phyloP scores from a whole-genome alignment of 2,888 invertebrate genomes.

The Anoplius nigerrimus region DNA sequence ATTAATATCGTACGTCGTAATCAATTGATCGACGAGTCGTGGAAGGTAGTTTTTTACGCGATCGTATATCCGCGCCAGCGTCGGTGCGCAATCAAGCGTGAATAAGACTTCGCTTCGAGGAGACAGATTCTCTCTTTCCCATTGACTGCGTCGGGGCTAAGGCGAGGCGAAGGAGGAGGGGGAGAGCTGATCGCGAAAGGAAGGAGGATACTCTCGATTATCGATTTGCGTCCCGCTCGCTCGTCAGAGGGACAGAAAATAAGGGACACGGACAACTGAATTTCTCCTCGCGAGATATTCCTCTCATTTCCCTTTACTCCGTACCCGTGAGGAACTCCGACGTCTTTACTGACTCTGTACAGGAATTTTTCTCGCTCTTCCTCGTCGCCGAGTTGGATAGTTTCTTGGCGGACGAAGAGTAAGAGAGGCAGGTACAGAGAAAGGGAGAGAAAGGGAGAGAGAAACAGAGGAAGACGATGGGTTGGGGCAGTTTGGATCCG shows the following conservation, averaged over 20 bases:
- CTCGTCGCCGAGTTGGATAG: constrained; percentile 4
- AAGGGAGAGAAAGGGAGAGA: background rate
- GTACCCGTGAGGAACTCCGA: background rate
- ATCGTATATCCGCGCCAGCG: constrained; percentile 28
- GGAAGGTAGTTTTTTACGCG: constrained; percentile 21
- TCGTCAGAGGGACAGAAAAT: background rate
- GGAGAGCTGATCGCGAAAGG: too few species aligned
- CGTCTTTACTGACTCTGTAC: constrained; percentile 18
- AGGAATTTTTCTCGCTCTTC: constrained; percentile 16
- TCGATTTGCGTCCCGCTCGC: constrained; percentile 13
- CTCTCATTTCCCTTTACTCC: constrained; percentile 17
- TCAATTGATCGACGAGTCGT: constrained; percentile 23
- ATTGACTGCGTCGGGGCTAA: constrained; percentile 12
- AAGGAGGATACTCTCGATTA: constrained; percentile 30
- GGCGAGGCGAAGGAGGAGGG: background rate
- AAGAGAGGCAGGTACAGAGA: background rate
- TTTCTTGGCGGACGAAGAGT: constrained; percentile 1
- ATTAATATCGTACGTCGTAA: constrained; percentile 29
- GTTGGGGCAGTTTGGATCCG: constrained; percentile 17
- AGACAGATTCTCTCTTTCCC: constrained; percentile 21
- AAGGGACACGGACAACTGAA: too few species aligned
- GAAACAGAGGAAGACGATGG: background rate
- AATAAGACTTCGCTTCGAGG: constrained; percentile 27
- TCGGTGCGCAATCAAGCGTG: constrained; percentile 26
- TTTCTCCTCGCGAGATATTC: constrained; percentile 16